Base-by-base conservation (phyloP, 1,140 invertebrate genomes). In the Eupeodes corollae region DNA sequence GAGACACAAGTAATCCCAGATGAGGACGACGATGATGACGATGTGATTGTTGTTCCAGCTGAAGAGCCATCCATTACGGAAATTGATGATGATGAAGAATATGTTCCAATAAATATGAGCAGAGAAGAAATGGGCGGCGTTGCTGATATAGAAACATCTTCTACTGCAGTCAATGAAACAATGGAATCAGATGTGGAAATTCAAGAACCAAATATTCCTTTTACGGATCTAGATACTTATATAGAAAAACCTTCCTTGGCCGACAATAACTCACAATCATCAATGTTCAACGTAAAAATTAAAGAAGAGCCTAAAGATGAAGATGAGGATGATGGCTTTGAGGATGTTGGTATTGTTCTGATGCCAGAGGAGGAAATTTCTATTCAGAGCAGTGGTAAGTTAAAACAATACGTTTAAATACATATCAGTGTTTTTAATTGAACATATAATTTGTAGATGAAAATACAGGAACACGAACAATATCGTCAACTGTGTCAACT, bases 271-370 rank as follows among this genome's bases (percentile, higher is more conserved):
- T 34, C 50, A 44, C 39, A 52, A 35, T 15, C 43, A 15, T 45
- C 51, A n/a, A 47, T 51, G 18, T 51, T 63, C 1, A 64, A 64
- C 44, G 55, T 68, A 0, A 68, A 68, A 52, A 68, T 68, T 34
- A 68, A 70, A 39, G 57, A 65, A 37, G 46, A 57, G 44, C 54
- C 54, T 5, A 61, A 68, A 42, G 56, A 61, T 26, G 63, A 70
- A 15, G 58, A 67, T n/a, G 73, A 75, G n/a, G 75, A 78, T 52
- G 70, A 70, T 56, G 71, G 72, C 47, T 75, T 75, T 11, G 75
- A 76, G 3, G 75, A 77, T 53, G 75, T 75, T 26, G 64, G 65
- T 38, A 67, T 63, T 1, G 61, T 67, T 6, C 46, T 56, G 6
- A 44, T 58, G 35, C 56, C 60, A 16, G 57, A 60, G 42, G 61